These are phyloP conservation scores for Gnathonemus echidnorhynchus DNA, from an alignment of 2,113 vertebrate species.

Conservation along the genomic window DNA sequence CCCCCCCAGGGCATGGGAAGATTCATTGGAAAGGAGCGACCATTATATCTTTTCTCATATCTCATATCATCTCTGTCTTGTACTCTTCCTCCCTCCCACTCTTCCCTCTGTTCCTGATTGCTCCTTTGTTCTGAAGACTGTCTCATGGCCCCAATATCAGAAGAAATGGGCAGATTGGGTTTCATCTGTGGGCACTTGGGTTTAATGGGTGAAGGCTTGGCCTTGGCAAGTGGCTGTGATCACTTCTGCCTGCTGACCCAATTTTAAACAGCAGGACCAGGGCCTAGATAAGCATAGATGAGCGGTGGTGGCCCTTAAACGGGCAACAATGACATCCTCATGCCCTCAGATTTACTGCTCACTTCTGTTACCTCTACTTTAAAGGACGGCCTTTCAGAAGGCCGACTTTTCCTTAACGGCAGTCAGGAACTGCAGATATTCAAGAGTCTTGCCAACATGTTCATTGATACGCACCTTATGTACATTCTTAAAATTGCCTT, in stretches of 20 bases:
- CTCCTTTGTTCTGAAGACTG: conserved; percentile 35
- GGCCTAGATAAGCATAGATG: background rate
- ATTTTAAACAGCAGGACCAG: background rate
- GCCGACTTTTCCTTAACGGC: background rate
- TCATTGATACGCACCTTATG: background rate
- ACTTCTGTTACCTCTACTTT: background rate
- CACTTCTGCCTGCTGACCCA: background rate
- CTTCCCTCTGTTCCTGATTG: conserved; percentile 29
- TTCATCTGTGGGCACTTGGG: conserved; percentile 41
- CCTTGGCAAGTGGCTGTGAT: conserved; percentile 23
- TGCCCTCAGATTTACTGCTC: background rate
- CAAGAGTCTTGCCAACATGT: background rate
- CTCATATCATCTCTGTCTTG: conserved; percentile 48
- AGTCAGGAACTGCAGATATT: background rate
- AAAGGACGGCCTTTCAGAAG: background rate
- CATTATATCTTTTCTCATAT: conserved; percentile 49
- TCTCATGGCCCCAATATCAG: conserved; percentile 45
- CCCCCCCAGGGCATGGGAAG: conserved; percentile 45
- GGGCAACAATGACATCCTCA: background rate
- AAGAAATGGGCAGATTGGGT: conserved; percentile 46
- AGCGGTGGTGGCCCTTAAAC: background rate
- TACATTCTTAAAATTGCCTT: background rate
- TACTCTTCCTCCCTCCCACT: conserved; percentile 30
- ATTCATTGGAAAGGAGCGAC: conserved; percentile 61
- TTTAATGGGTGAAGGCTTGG: conserved; percentile 38